These are phyloP conservation scores for Lapara coniferarum DNA, from an alignment of 2,888 invertebrate species.

Conservation along the genomic window DNA sequence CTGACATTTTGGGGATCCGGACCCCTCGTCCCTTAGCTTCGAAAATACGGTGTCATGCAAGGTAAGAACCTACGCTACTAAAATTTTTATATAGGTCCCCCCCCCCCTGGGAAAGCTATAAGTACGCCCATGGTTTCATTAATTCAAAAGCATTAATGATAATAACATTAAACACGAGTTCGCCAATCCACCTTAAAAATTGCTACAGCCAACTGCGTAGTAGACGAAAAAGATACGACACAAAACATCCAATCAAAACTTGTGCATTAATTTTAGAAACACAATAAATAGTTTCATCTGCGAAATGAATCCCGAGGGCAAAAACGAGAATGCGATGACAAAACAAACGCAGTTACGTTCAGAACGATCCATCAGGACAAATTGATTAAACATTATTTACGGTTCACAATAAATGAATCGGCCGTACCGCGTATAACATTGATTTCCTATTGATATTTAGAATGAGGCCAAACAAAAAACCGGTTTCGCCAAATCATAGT, in stretches of 20 bases:
- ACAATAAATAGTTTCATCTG: constrained; percentile 14
- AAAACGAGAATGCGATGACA: constrained; percentile 1
- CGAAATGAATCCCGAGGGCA: constrained; percentile 1
- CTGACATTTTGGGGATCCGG: too few species aligned
- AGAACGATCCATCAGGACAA: constrained; percentile 32
- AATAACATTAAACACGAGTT: background rate
- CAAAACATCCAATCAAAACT: constrained; percentile 18
- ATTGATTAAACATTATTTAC: constrained; percentile 30
- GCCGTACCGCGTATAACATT: constrained; percentile 29
- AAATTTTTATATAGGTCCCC: too few species aligned
- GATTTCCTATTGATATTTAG: constrained; percentile 35
- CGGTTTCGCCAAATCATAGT: constrained; percentile 35
- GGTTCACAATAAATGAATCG: constrained; percentile 27
- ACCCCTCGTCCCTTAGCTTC: too few species aligned
- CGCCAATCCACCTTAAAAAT: constrained; percentile 1
- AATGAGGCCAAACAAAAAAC: constrained; percentile 39
- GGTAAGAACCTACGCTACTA: too few species aligned
- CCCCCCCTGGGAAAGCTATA: too few species aligned
- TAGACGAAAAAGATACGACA: constrained; percentile 2
- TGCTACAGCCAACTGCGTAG: constrained; percentile 7
- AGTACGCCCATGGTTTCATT: too few species aligned
- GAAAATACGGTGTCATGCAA: too few species aligned
- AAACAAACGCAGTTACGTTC: constrained; percentile 19
- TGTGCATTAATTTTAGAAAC: constrained; percentile 20
- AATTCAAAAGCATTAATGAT: background rate